Conservation (phyloP, 2,113 vertebrate genomes). For the Xiphophorus couchianus region DNA sequence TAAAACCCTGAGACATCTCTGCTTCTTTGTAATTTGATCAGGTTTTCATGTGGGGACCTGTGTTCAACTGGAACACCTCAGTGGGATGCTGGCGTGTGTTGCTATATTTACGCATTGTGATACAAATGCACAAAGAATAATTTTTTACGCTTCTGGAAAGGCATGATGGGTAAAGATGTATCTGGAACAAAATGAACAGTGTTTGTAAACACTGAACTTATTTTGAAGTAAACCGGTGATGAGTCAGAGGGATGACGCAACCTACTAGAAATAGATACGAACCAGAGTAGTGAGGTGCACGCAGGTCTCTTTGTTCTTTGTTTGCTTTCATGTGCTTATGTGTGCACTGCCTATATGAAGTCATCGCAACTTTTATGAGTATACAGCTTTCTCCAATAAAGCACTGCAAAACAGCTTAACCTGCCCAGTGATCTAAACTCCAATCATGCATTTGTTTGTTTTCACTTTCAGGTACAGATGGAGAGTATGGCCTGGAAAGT, state of each 20-base stretch:
- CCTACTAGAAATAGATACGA: conserved; percentile 69
- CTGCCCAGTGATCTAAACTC: conserved; percentile 34
- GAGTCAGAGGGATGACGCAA: conserved; percentile 74
- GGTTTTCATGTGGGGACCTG: conserved; percentile 19
- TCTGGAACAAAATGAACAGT: conserved; percentile 35
- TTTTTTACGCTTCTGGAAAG: background rate
- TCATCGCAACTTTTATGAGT: conserved; percentile 38
- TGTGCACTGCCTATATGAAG: conserved; percentile 10
- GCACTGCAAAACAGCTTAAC: conserved; percentile 35
- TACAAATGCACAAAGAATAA: background rate
- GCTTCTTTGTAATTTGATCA: conserved; percentile 19
- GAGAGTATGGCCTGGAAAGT: conserved; percentile 75
- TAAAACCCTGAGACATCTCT: conserved; percentile 27
- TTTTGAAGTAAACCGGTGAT: conserved; percentile 57
- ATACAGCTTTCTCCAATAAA: conserved; percentile 44
- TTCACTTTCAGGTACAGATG: conserved; percentile 72
- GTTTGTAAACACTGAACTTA: conserved; percentile 61
- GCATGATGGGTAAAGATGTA: conserved; percentile 23
- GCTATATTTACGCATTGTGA: conserved; percentile 30
- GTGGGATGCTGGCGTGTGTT: background rate
- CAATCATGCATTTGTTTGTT: conserved; percentile 22
- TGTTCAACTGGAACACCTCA: conserved; percentile 10
- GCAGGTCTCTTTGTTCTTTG: conserved; percentile 30
- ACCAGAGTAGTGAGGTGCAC: conserved; percentile 36
- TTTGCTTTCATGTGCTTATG: conserved; percentile 15